Evolutionary conservation across 2,113 vertebrate genomes (phyloP).

Genomic region (Mesoclemmys tuberculata): DNA sequence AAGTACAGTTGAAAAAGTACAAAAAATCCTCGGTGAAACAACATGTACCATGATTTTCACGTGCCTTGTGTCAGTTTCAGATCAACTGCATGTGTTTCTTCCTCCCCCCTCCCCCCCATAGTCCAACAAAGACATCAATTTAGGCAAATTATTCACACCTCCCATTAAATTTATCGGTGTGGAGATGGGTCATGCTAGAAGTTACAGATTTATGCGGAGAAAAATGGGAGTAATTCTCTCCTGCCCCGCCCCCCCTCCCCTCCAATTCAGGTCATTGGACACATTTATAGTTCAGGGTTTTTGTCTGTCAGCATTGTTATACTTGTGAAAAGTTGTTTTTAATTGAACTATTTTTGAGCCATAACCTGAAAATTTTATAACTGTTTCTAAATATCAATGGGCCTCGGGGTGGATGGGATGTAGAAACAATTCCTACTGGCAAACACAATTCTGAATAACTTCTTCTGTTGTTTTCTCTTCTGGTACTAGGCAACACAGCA

Average conservation of each 20-base stretch:
- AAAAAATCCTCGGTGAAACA: not conserved
- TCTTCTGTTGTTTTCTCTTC: not conserved
- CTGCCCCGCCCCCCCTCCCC: too few species aligned
- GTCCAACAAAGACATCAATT: not conserved
- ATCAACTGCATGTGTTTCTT: not conserved
- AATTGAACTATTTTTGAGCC: not conserved
- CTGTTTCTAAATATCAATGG: rapidly evolving
- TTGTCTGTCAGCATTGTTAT: not conserved
- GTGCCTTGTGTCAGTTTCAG: not conserved
- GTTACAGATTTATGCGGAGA: not conserved
- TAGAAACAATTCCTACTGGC: not conserved
- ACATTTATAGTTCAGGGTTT: not conserved
- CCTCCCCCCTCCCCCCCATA: not conserved
- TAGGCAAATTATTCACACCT: not conserved
- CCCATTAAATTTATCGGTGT: not conserved
- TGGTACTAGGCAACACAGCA: slow-evolving; percentile 92
- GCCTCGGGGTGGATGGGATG: not conserved
- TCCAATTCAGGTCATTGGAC: not conserved
- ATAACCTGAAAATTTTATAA: not conserved
- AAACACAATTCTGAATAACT: rapidly evolving
- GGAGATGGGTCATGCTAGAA: not conserved
- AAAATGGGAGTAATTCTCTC: not conserved
- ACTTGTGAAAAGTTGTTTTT: not conserved
- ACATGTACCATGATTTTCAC: not conserved
- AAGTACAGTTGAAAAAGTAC: not conserved